These are phyloP conservation scores for Xanthia togata DNA, from an alignment of 2,888 invertebrate species.

Conservation along the genomic window DNA sequence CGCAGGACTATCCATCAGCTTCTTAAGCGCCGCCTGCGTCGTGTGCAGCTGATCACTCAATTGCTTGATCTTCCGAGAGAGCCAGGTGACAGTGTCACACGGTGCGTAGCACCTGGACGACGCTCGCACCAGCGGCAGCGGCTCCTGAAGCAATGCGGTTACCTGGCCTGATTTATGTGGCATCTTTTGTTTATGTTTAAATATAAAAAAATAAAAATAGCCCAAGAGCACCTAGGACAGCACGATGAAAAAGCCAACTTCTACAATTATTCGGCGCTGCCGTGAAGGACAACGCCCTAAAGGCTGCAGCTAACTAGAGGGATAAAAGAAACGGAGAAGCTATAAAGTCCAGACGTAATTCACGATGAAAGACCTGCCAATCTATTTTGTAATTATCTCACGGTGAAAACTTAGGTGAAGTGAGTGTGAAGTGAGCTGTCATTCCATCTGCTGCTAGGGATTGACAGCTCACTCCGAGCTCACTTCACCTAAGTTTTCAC, in stretches of 20 bases:
- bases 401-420: too few relatives aligned
- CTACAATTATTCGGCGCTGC: neutral
- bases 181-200: slow-evolving; percentile 25
- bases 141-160: slow-evolving; percentile 76
- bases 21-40: slow-evolving; percentile 86
- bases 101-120: slow-evolving; percentile 91
- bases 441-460: too few relatives aligned
- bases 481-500: too few relatives aligned
- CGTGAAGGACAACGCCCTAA: neutral
- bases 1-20: slow-evolving; percentile 79
- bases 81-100: slow-evolving; percentile 91
- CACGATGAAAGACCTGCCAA: neutral
- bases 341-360: too few relatives aligned
- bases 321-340: neutral
- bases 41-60: slow-evolving; percentile 89
- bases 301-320: too few relatives aligned
- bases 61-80: slow-evolving; percentile 89
- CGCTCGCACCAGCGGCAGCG: slow-evolving; percentile 82
- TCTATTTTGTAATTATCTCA: too few relatives aligned
- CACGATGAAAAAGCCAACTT: neutral
- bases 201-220: too few relatives aligned
- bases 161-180: slow-evolving; percentile 57
- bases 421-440: too few relatives aligned
- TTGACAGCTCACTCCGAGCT: too few relatives aligned
- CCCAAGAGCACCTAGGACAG: neutral